A percentile compares a stretch with the other conserved stretches of the same genome.
Evolutionary conservation across 2,888 invertebrate species (phyloP).

Genomic region (Augiades crinisus): DNA sequence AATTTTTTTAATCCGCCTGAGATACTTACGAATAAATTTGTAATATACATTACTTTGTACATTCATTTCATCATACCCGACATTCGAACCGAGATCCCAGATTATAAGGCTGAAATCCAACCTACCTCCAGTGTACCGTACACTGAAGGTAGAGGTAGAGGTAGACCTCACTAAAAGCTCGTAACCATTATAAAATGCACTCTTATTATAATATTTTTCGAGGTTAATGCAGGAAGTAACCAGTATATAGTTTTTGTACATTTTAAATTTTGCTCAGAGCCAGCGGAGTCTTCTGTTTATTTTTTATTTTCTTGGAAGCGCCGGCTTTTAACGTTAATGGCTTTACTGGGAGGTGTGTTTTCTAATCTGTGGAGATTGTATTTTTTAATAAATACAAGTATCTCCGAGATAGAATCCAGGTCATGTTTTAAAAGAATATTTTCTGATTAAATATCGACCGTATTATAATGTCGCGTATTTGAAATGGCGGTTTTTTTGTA

Average conservation of each 20-base stretch:
- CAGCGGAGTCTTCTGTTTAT: conserved; percentile 3
- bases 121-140: no score
- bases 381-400: conserved; percentile 21
- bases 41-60: no score
- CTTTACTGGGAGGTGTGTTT: conserved; percentile 20
- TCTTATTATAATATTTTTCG: background rate
- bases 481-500: no score
- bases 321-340: conserved; percentile 22
- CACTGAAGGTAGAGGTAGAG: background rate
- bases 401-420: conserved; percentile 8
- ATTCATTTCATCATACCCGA: no score
- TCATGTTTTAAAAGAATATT: conserved; percentile 15
- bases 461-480: background rate
- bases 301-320: conserved; percentile 19
- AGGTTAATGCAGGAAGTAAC: background rate
- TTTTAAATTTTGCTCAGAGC: conserved; percentile 11
- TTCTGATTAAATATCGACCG: conserved; percentile 8
- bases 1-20: no score
- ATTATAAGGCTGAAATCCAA: no score
- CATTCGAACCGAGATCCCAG: no score
- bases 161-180: no score
- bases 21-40: no score
- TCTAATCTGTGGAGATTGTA: conserved; percentile 23
- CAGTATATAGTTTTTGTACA: background rate
- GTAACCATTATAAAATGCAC: no score